These are phyloP conservation scores for Calcarius lapponicus DNA, from an alignment of 2,797 vertebrate genomes.

Conservation along the genomic window DNA sequence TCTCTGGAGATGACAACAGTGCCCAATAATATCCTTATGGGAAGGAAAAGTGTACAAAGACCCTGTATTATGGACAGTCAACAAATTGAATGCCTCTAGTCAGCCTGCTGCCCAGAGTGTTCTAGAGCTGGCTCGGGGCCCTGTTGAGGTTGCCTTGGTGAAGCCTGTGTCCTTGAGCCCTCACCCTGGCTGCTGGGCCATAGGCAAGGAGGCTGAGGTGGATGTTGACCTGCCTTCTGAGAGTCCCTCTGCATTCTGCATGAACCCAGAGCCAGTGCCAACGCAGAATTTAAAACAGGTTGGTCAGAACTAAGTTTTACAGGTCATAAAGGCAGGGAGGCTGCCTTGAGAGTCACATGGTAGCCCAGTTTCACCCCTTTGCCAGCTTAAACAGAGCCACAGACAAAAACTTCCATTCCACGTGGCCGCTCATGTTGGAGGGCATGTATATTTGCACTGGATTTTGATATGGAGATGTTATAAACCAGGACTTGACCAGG, in stretches of 20 bases:
- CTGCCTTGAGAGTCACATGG: neutral
- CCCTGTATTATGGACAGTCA: rapidly evolving
- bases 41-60: neutral
- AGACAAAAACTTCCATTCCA: neutral
- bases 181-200: neutral
- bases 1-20: neutral
- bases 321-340: neutral
- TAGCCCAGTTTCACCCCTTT: neutral
- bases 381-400: neutral
- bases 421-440: rapidly evolving
- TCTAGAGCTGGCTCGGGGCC: no score
- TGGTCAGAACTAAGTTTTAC: neutral
- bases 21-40: neutral
- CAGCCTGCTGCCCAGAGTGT: neutral
- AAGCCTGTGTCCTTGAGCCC: neutral
- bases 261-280: neutral
- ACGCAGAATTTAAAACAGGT: neutral
- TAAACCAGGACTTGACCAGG: neutral
- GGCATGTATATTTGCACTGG: neutral
- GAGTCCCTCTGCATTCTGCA: neutral
- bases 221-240: neutral
- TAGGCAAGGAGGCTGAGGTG: neutral
- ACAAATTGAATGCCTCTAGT: neutral
- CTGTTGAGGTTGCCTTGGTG: neutral
- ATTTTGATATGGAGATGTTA: neutral